phyloP scores from a whole-genome alignment of 2,113 vertebrate genomes.

The Gobiocypris rarus region DNA sequence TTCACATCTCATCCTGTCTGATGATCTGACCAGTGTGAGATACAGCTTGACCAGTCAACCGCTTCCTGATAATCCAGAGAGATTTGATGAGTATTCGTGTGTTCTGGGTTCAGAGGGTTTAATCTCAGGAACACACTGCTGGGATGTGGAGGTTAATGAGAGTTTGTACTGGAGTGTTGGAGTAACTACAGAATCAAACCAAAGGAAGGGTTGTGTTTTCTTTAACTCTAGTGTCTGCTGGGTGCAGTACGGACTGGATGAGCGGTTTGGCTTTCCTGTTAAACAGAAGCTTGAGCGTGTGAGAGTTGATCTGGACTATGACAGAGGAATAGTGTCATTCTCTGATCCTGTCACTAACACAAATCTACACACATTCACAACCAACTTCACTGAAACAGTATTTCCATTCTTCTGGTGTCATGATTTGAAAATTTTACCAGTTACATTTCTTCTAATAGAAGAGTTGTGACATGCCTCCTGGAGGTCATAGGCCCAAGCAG shows the following conservation, averaged over 20 bases:
- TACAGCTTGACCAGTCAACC: background rate
- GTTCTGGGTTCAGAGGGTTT: conserved; percentile 11
- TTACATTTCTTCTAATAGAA: background rate
- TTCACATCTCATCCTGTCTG: conserved; percentile 12
- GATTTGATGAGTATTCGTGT: conserved; percentile 30
- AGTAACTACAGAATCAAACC: conserved; percentile 9
- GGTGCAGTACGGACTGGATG: background rate
- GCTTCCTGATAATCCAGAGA: conserved; percentile 17
- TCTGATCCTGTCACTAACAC: conserved; percentile 29
- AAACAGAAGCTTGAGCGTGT: background rate
- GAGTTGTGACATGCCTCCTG: background rate
- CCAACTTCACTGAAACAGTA: conserved; percentile 36
- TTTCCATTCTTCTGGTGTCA: conserved; percentile 43
- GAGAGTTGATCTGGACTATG: background rate
- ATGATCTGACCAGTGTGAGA: conserved; percentile 44
- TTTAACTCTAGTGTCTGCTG: conserved; percentile 11
- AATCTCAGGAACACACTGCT: background rate
- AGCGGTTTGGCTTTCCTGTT: conserved; percentile 21
- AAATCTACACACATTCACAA: background rate
- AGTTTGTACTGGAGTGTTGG: background rate
- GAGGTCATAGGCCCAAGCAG: background rate
- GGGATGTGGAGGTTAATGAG: background rate
- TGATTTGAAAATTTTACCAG: conserved; percentile 36
- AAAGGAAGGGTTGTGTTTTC: conserved; percentile 1
- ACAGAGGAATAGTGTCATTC: conserved; percentile 37